phyloP scores from a whole-genome alignment of 2,888 invertebrate genomes.

The Prostheceraeus crozeri region DNA sequence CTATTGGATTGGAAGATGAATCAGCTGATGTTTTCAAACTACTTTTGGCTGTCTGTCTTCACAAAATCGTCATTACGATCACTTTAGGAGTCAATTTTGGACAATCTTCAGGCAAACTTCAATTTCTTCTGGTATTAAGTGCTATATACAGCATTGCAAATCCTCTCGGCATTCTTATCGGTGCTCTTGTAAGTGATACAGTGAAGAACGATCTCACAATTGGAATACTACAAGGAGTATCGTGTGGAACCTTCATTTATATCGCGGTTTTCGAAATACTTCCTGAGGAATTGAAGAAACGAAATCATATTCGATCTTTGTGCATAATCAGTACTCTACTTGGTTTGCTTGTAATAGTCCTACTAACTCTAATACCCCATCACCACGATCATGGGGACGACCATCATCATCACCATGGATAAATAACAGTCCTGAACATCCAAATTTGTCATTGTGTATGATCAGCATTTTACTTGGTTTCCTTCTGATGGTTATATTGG shows the following conservation, averaged over 20 bases:
- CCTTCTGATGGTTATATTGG: too few species aligned
- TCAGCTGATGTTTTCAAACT: slow-evolving; percentile 46
- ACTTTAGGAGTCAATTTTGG: slow-evolving; percentile 58
- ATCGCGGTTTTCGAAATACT: slow-evolving; percentile 86
- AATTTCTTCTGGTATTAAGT: slow-evolving; percentile 41
- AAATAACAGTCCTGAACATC: too few species aligned
- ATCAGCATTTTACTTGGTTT: too few species aligned
- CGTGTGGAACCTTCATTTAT: slow-evolving; percentile 78
- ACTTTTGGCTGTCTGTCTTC: slow-evolving; percentile 58
- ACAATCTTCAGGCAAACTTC: slow-evolving; percentile 45
- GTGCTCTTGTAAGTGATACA: slow-evolving; percentile 47
- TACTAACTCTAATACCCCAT: too few species aligned
- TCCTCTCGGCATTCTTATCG: slow-evolving; percentile 64
- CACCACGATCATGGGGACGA: too few species aligned
- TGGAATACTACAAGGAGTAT: slow-evolving; percentile 67
- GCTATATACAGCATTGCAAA: slow-evolving; percentile 61
- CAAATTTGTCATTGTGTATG: too few species aligned
- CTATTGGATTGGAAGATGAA: slow-evolving; percentile 53
- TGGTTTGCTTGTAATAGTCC: too few species aligned
- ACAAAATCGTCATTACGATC: slow-evolving; percentile 60
- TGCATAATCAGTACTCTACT: too few species aligned
- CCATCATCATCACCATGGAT: too few species aligned
- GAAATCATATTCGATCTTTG: too few species aligned
- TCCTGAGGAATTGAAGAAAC: slow-evolving; percentile 49
- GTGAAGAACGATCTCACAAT: too few species aligned